These are phyloP conservation scores for Diorhabda elongata DNA, from an alignment of 1,140 invertebrate genomes.

Conservation along the genomic window DNA sequence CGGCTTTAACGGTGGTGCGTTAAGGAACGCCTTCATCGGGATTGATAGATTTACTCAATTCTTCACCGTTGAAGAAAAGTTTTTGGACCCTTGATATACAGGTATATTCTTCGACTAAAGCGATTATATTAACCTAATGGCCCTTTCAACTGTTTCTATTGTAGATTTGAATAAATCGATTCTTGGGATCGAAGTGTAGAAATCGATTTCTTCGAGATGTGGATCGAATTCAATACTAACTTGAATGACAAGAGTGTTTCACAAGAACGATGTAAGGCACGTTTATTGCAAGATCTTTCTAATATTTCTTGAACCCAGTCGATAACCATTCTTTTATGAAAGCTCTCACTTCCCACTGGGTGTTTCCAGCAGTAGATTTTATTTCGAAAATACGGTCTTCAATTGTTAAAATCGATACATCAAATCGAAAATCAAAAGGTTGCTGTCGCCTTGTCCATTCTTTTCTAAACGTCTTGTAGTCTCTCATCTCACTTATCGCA, in stretches of 20 bases:
- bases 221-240: slow-evolving; percentile 94
- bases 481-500: no score
- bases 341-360: slow-evolving; percentile 98
- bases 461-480: slow-evolving; percentile 76
- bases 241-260: slow-evolving; percentile 90
- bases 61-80: slow-evolving; percentile 95
- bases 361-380: slow-evolving; percentile 95
- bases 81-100: slow-evolving; percentile 98
- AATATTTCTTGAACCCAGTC: slow-evolving; percentile 96
- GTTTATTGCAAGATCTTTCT: slow-evolving; percentile 89
- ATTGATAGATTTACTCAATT: slow-evolving; percentile 96
- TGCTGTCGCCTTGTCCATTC: slow-evolving; percentile 82
- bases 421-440: slow-evolving; percentile 89
- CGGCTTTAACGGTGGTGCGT: slow-evolving; percentile 85
- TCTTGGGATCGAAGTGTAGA: slow-evolving; percentile 91
- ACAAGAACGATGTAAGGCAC: slow-evolving; percentile 83
- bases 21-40: slow-evolving; percentile 93
- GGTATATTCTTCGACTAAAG: slow-evolving; percentile 96
- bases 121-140: slow-evolving; percentile 93
- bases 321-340: slow-evolving; percentile 93
- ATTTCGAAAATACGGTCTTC: slow-evolving; percentile 96
- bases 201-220: slow-evolving; percentile 91
- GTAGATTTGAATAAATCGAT: slow-evolving; percentile 89
- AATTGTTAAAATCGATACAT: slow-evolving; percentile 93
- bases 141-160: slow-evolving; percentile 93